Evolutionary conservation across 92 coral and sea anemone species (phyloP), one percentile per base, ranked within the genome.

Genomic region (Porites rus): DNA sequence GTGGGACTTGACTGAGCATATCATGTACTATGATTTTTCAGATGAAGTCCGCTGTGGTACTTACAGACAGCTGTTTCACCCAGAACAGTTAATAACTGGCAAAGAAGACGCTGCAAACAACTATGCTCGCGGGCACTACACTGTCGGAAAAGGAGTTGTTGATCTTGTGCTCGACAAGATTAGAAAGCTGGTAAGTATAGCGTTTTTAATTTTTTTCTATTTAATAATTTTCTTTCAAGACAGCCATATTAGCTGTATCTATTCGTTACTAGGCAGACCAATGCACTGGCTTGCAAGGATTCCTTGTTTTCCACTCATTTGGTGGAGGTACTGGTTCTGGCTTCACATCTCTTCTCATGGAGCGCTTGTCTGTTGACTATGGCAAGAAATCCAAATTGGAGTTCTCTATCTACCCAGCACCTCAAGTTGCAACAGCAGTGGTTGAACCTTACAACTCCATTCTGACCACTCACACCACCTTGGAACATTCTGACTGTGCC

Each of bases 241-340:
- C 61, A 3, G 62, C 12, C 24, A 25, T 13, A 31, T 7, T 38
- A 0, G 16, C 2, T 21, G 6, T 58, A 38, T 56, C 66, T 56
- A 20, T 7, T 25, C 2, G 1, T 22, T 8, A 2, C 82, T 1
- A 96, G 98, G 98, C 96, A 80, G 98, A 96, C 84, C 96, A 96
- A 76, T 96, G 98, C 67, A 94, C 98, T 52, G 98, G 98, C 13
- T 90, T 96, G 71, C 98, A 96, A 87, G 98, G 98, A 43, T 96
- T 96, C 84, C 96, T 96, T 67, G 89, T 94, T 77, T 96, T 96
- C 94, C 98, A 96, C 79, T 96, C 98, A 69, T 96, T 96, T 79
- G 98, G 98, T 79, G 98, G 98, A 10, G 98, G 98, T 12, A 95
- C 92, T 51, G 98, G 98, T 17, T 96, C 98, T 72, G 98, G 98